Percentiles rank a stretch among this genome's conserved stretches.
These are phyloP conservation scores for Ciconia nigra DNA, from an alignment of 2,797 vertebrate genomes.

Conservation along the genomic window DNA sequence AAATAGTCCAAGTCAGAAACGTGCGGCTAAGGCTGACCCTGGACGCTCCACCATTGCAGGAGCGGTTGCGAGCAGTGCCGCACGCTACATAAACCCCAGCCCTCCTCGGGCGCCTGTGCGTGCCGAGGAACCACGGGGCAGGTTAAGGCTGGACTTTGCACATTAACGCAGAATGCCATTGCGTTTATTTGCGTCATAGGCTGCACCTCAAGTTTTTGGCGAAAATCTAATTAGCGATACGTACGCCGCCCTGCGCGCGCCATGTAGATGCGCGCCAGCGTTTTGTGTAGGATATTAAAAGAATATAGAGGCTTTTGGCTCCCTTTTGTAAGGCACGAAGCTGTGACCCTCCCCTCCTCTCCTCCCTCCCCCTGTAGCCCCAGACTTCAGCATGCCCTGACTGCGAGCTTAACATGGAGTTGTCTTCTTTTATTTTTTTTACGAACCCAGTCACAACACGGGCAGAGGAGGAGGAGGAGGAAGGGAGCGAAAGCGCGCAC, in stretches of 20 bases:
- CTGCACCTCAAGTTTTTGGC: conserved; percentile 31
- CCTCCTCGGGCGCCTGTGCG: not conserved
- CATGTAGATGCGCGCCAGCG: not conserved
- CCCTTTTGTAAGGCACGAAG: conserved; percentile 91
- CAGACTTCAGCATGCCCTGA: conserved; percentile 76
- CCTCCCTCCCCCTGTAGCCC: conserved; percentile 83
- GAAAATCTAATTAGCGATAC: not conserved
- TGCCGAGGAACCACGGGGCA: conserved; percentile 4
- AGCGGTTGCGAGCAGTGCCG: not conserved
- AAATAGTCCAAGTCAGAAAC: not conserved
- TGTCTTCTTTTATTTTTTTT: conserved; percentile 70
- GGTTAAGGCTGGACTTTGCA: not conserved
- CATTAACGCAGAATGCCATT: not conserved
- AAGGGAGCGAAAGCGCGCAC: conserved; percentile 57
- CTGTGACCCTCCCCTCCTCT: conserved; percentile 95
- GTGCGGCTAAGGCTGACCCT: not conserved
- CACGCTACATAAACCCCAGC: conserved; percentile 9
- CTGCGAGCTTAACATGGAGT: conserved; percentile 79
- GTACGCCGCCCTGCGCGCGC: not conserved
- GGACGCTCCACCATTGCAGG: not conserved
- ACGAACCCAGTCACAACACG: conserved; percentile 78
- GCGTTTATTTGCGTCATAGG: not conserved
- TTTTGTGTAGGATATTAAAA: conserved; percentile 58
- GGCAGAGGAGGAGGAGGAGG: conserved; percentile 70
- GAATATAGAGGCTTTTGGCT: conserved; percentile 78